Percentiles rank a stretch among this genome's conserved stretches.
Conservation (phyloP, 1,140 invertebrate genomes). For the Parapsyche elsis region DNA sequence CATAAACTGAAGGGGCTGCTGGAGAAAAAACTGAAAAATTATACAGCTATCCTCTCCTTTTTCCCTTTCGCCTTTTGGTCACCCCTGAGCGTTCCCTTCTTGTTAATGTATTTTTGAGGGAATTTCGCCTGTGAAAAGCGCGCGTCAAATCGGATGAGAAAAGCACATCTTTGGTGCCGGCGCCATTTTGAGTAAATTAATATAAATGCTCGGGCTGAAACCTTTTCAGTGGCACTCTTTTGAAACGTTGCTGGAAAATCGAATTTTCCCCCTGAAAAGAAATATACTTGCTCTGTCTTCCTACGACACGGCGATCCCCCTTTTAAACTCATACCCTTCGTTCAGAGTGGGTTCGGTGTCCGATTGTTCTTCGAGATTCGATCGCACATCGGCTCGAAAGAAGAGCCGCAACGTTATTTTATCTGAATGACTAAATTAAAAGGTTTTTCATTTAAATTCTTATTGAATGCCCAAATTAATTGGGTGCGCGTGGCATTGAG, state of each 20-base stretch:
- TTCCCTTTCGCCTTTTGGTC: neutral
- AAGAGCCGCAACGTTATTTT: neutral
- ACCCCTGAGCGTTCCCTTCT: neutral
- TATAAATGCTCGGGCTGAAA: conserved; percentile 12
- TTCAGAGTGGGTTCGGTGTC: neutral
- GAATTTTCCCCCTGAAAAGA: conserved; percentile 6
- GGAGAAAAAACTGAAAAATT: conserved; percentile 1
- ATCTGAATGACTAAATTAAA: conserved; percentile 20
- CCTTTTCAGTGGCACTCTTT: conserved; percentile 17
- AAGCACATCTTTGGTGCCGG: neutral
- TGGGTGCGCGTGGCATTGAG: neutral
- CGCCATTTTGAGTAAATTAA: conserved; percentile 17
- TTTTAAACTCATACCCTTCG: neutral
- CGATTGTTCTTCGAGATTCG: neutral
- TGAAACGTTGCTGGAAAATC: conserved; percentile 1
- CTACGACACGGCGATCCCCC: neutral
- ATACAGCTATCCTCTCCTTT: neutral
- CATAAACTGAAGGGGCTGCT: neutral
- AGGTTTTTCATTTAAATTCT: conserved; percentile 35
- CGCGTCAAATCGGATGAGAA: conserved; percentile 8
- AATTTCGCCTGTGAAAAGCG: conserved; percentile 27
- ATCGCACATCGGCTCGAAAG: neutral
- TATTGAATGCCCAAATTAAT: conserved; percentile 20
- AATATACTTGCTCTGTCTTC: neutral
- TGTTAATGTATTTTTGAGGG: conserved; percentile 8